Conservation (phyloP, 2,888 invertebrate genomes). For the Reticulitermes lucifugus region DNA sequence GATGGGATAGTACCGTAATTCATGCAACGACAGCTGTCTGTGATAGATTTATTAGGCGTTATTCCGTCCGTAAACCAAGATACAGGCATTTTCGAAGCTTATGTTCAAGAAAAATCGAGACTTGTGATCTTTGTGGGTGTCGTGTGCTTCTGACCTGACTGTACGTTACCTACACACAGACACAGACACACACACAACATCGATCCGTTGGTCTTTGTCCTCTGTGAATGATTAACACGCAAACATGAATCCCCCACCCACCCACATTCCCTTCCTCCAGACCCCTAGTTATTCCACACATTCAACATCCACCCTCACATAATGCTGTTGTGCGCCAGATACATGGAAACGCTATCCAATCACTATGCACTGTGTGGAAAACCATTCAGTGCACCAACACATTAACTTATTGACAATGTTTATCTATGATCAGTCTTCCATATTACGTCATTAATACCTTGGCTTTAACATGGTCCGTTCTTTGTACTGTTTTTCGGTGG, state of each 20-base stretch:
- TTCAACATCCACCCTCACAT: slow-evolving; percentile 1
- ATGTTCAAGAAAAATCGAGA: too few species aligned
- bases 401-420: slow-evolving; percentile 38
- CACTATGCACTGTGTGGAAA: slow-evolving; percentile 19
- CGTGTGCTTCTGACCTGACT: neutral
- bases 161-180: neutral
- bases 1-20: too few species aligned
- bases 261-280: neutral
- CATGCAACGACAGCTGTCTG: too few species aligned
- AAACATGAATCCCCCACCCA: slow-evolving; percentile 20
- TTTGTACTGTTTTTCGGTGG: neutral
- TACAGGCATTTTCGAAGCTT: too few species aligned
- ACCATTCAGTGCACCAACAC: slow-evolving; percentile 10
- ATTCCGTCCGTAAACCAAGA: too few species aligned
- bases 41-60: too few species aligned
- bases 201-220: slow-evolving; percentile 40
- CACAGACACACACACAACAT: slow-evolving; percentile 20
- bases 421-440: slow-evolving; percentile 16
- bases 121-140: neutral
- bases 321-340: slow-evolving; percentile 25
- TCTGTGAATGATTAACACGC: slow-evolving; percentile 43
- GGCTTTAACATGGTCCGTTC: neutral
- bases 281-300: neutral
- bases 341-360: slow-evolving; percentile 33
- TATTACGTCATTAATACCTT: slow-evolving; percentile 22